Evolutionary conservation across 30 jellyfish, hydroid and myxozoan genomes (phyloP).

Genomic region (Pelagia noctiluca): DNA sequence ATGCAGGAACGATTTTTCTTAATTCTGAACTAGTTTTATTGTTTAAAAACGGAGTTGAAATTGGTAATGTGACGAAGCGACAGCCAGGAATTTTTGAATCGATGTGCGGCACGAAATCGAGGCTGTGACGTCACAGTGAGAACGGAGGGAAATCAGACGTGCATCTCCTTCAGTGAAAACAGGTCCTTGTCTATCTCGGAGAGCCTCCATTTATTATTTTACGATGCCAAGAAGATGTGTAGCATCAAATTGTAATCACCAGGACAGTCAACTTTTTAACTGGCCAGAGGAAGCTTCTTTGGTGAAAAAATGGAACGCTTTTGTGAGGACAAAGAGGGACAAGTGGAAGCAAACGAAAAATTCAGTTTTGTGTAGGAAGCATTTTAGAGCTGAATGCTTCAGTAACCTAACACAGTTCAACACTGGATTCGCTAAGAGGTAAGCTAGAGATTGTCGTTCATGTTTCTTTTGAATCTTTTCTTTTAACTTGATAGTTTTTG

Average conservation of each 20-base stretch:
- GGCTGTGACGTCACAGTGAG: constrained; percentile 50
- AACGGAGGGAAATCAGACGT: constrained; percentile 21
- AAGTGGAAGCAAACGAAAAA: constrained; percentile 48
- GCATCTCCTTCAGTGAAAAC: constrained; percentile 30
- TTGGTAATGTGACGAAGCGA: too few species aligned
- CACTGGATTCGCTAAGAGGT: constrained; percentile 29
- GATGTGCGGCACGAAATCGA: constrained; percentile 19
- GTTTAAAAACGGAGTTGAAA: not conserved
- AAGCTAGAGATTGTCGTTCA: constrained; percentile 16
- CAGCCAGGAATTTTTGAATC: too few species aligned
- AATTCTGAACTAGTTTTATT: too few species aligned
- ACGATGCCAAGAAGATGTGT: constrained; percentile 54
- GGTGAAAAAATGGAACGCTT: constrained; percentile 35
- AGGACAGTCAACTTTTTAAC: constrained; percentile 48
- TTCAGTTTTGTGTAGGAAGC: constrained; percentile 54
- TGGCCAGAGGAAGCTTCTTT: constrained; percentile 54
- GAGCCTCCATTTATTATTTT: constrained; percentile 15
- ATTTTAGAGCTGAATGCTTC: constrained; percentile 24
- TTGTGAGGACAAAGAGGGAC: constrained; percentile 53
- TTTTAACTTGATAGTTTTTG: not conserved
- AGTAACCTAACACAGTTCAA: constrained; percentile 20
- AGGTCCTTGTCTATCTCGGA: constrained; percentile 27
- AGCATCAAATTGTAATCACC: constrained; percentile 37
- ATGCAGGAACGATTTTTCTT: too few species aligned
- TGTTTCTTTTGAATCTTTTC: constrained; percentile 9